Percentiles rank a stretch among this genome's conserved stretches.
These are phyloP conservation scores for Diachasmimorpha longicaudata DNA, from an alignment of 1,140 invertebrate genomes.

Conservation along the genomic window DNA sequence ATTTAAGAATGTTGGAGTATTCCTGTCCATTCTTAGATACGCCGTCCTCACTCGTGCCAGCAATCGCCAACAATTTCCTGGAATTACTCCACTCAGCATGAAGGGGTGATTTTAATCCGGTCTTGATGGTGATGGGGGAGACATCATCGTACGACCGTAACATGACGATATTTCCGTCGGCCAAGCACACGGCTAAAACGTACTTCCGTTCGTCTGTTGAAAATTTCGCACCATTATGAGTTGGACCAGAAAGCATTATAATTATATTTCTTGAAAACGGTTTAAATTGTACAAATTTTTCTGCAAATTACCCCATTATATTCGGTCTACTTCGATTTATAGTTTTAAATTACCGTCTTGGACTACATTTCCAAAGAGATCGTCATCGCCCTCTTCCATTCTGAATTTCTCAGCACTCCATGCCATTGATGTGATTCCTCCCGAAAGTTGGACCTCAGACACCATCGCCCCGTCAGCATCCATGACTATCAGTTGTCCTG, in stretches of 20 bases:
- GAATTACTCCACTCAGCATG: slow-evolving; percentile 97
- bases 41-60: slow-evolving; percentile 70
- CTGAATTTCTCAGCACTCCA: slow-evolving; percentile 99
- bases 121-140: slow-evolving; percentile 83
- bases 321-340: no score
- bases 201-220: slow-evolving; percentile 66
- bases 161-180: slow-evolving; percentile 87
- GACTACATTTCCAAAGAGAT: slow-evolving; percentile 57
- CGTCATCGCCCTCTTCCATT: slow-evolving; percentile 92
- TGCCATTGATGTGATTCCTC: slow-evolving; percentile 87
- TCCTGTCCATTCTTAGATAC: slow-evolving; percentile 59
- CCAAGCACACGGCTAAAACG: slow-evolving; percentile 86
- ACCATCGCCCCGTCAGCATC: slow-evolving; percentile 95
- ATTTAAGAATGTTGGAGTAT: slow-evolving; percentile 76
- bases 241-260: no score
- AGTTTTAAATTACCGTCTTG: slow-evolving; percentile 24
- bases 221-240: background rate
- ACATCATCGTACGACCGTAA: slow-evolving; percentile 93
- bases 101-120: slow-evolving; percentile 78
- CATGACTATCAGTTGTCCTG: slow-evolving; percentile 93
- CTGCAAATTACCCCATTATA: no score
- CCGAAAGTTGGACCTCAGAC: slow-evolving; percentile 86
- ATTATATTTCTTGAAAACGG: no score
- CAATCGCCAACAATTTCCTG: slow-evolving; percentile 88
- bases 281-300: no score